Conservation (phyloP, 2,797 vertebrate genomes). For the Phoxinus dragarum region DNA sequence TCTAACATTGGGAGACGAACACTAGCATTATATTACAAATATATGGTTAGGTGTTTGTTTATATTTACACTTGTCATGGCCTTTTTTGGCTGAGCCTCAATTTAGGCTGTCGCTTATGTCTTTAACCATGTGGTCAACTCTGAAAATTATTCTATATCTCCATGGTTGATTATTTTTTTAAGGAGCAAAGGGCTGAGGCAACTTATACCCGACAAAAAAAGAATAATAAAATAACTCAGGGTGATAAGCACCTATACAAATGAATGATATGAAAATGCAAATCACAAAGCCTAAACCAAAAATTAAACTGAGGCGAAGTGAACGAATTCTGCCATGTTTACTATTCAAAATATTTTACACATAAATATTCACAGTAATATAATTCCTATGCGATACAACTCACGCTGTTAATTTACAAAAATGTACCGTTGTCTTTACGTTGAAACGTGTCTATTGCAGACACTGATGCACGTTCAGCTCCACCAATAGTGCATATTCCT, state of each 20-base stretch:
- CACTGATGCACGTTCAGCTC: slow-evolving; percentile 55
- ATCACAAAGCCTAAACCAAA: slow-evolving; percentile 54
- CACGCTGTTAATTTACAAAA: slow-evolving; percentile 88
- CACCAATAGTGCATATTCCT: slow-evolving; percentile 58
- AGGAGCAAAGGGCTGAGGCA: not conserved
- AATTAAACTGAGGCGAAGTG: slow-evolving; percentile 45
- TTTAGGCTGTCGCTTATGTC: slow-evolving; percentile 10
- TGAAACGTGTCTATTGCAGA: slow-evolving; percentile 61
- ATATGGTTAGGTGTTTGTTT: slow-evolving; percentile 61
- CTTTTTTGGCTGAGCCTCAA: slow-evolving; percentile 25
- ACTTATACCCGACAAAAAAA: slow-evolving; percentile 14
- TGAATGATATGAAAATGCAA: slow-evolving; percentile 35
- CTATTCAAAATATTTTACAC: slow-evolving; percentile 84
- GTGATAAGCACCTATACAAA: slow-evolving; percentile 41
- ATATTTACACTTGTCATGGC: slow-evolving; percentile 69
- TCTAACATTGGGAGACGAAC: slow-evolving; percentile 76
- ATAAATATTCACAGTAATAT: slow-evolving; percentile 91
- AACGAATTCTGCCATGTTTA: slow-evolving; percentile 57
- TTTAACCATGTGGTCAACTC: slow-evolving; percentile 14
- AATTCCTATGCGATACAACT: slow-evolving; percentile 83
- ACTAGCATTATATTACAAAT: slow-evolving; percentile 85
- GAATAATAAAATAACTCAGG: slow-evolving; percentile 39
- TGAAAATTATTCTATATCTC: slow-evolving; percentile 12
- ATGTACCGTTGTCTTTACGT: slow-evolving; percentile 68
- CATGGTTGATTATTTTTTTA: slow-evolving; percentile 10